These are phyloP conservation scores for Pithys albifrons DNA, from an alignment of 2,113 vertebrate genomes.

Conservation along the genomic window DNA sequence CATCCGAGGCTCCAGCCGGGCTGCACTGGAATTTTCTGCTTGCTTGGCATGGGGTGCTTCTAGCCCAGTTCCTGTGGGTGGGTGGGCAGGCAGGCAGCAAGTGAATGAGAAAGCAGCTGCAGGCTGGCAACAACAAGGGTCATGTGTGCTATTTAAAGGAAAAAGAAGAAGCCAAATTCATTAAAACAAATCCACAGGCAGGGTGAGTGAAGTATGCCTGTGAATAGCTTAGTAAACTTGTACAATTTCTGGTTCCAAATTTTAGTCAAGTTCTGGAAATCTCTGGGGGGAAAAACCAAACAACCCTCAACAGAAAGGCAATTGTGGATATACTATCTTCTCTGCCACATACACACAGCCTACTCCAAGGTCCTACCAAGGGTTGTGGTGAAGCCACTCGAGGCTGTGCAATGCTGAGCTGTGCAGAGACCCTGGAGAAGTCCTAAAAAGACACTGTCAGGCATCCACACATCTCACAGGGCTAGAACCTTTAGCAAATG, in stretches of 20 bases:
- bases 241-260: neutral
- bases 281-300: neutral
- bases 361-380: neutral
- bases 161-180: neutral
- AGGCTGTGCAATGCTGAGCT: neutral
- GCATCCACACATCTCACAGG: neutral
- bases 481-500: neutral
- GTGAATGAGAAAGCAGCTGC: neutral
- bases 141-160: neutral
- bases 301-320: neutral
- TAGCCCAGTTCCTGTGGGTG: neutral
- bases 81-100: slow-evolving; percentile 19
- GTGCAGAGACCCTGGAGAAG: neutral
- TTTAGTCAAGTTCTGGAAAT: neutral
- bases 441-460: neutral
- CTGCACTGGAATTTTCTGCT: neutral
- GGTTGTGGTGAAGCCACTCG: neutral
- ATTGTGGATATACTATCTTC: neutral
- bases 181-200: neutral
- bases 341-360: neutral
- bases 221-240: neutral
- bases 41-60: neutral
- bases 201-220: neutral
- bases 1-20: neutral
- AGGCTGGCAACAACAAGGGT: neutral